Conservation (phyloP, 2,113 vertebrate genomes). For the Nothocercus nigrocapillus region DNA sequence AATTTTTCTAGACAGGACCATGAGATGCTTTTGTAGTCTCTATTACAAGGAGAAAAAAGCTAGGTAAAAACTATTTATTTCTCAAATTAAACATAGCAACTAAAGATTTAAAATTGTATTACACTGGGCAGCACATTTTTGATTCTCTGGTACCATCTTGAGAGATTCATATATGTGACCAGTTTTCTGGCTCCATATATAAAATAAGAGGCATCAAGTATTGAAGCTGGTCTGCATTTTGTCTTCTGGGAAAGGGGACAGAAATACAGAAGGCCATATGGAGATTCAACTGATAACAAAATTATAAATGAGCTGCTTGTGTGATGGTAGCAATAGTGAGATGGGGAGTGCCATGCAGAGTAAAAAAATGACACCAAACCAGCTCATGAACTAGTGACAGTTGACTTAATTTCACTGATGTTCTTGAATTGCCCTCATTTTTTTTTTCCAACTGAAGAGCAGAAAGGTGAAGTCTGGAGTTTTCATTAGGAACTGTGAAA, state of each 20-base stretch:
- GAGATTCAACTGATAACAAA: background rate
- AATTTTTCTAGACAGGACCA: constrained; percentile 44
- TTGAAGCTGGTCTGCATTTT: background rate
- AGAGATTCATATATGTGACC: background rate
- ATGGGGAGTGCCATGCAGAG: background rate
- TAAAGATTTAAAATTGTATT: background rate
- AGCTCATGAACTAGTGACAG: background rate
- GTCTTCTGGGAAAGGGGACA: background rate
- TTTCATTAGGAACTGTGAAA: background rate
- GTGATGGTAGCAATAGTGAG: background rate
- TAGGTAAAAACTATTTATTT: background rate
- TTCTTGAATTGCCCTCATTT: background rate
- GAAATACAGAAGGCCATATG: background rate
- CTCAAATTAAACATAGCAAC: background rate
- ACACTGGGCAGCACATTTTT: background rate
- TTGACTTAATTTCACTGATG: constrained; percentile 8
- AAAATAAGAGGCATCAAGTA: background rate
- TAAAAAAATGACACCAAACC: background rate
- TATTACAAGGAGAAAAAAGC: background rate
- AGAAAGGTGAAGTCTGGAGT: background rate
- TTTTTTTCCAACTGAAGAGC: background rate
- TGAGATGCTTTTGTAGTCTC: background rate
- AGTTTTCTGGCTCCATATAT: background rate
- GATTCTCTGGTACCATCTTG: background rate
- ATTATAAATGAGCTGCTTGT: background rate